Evolutionary conservation across 2,113 vertebrate species (phyloP), one percentile per base, ranked within the genome.

Genomic region (Pygoscelis antarcticus): DNA sequence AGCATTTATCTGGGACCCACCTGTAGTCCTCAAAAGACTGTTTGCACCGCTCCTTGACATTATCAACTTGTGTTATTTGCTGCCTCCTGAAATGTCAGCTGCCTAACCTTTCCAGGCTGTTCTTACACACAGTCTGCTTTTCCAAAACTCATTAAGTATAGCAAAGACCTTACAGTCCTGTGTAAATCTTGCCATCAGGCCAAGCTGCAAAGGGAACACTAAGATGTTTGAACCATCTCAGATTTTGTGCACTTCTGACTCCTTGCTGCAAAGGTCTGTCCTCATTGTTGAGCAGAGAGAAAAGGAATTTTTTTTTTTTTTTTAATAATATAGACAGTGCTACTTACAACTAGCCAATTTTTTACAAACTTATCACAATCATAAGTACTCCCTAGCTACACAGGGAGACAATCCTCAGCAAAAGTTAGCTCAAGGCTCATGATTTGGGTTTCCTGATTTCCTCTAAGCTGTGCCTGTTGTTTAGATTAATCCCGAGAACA

Each of bases 51-150:
- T 93, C 57, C 57, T 81, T 96, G 97, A 93, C 97, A 97, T 97
- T 97, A 97, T 95, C 95, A 95, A 51, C 65, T 74, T 75, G 81
- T 85, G 62, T 95, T 97, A 96, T 96, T 96, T 97, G 58, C 89
- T 84, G 61, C 69, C 66, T 93, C 38, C 61, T 18, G 40, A 97
- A 97, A 97, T 97, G 96, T 90, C 97, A 97, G 83, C 70, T 78
- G 49, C 78, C 78, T 97, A 96, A 97, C 93, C 90, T 97, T 96
- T 97, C 83, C 93, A 77, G 75, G 44, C 55, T 95, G 74, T 32
- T 95, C 92, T 79, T 40, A 52, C 49, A n/a, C 42, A 62, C 23
- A 44, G n/a, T 23, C 76, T 90, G 72, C 68, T 94, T 91, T 94
- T 92, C 83, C 62, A 96, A 92, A 90, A 74, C 77, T 96, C 76